Base-by-base conservation (phyloP, 2,797 vertebrate species). In the Lutjanus campechanus region DNA sequence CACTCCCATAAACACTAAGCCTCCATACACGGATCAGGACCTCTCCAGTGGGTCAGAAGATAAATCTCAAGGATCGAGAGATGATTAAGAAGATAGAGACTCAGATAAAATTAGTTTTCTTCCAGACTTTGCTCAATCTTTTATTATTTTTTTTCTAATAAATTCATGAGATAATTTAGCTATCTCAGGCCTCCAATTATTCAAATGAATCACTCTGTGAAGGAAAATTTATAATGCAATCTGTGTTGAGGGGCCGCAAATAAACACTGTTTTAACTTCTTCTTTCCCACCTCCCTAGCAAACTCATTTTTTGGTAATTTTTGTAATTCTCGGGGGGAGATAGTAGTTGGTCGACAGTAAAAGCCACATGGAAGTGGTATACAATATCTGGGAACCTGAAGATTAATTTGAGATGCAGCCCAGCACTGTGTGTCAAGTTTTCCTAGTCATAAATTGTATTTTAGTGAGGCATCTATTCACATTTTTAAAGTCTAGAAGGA, bases 1-100 rank as follows among this genome's bases (percentile, higher is more conserved):
- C 79, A 62, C 49, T 62, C 80, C 59, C 20, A 85, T 67, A 69
- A 68, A 44, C 54, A 71, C 12, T 63, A 79, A 2, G 16, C 44
- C 20, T 60, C 54, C 73, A 59, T 25, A 22, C 60, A 15, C 19
- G 44, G 69, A 68, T 59, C 55, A 73, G 15, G 44, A 73, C 17
- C 61, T 70, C 22, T 15, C 15, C 66, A 22, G 16, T 19, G 44
- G 51, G 61, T 68, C 47, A 54, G 19, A 9, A 63, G 61, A 51
- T 59, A 63, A 67, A 59, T 44, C 22, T 66, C 2, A 65, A 55
- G 16, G 40, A 65, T 76, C 25, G 11, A 5, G 22, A 56, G 1
- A 70, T 68, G 9, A 4, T 20, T 22, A 20, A 58, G 40, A 67
- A 25, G 43, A 69, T 0, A 54, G 13, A 12, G 63, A 58, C 3